A percentile compares a stretch with the other conserved stretches of the same genome.
Conservation (phyloP, 2,888 invertebrate species). For the Agrotis exclamationis region DNA sequence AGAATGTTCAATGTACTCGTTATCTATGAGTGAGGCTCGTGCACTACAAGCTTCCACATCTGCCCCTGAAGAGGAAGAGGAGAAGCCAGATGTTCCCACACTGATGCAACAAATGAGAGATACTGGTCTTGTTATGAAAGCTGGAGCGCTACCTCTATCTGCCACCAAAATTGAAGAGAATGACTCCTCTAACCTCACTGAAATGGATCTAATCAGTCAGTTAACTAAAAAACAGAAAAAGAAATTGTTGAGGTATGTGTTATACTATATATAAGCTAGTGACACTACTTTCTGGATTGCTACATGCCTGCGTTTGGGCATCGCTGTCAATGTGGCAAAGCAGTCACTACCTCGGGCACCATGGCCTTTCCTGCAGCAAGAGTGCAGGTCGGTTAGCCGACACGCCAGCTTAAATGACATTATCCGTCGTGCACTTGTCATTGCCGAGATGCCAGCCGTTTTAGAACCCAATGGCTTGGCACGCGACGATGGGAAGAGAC, state of each 20-base stretch:
- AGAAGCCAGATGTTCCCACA: slow-evolving; percentile 92
- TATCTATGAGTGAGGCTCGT: slow-evolving; percentile 95
- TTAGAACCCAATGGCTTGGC: no score
- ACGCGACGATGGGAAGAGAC: no score
- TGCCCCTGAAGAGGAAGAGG: slow-evolving; percentile 93
- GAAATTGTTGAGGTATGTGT: slow-evolving; percentile 95
- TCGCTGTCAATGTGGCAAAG: no score
- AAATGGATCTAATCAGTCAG: slow-evolving; percentile 95
- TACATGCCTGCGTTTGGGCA: no score
- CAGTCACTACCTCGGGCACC: no score
- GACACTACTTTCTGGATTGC: no score
- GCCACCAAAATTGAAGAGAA: slow-evolving; percentile 91
- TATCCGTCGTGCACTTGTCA: no score
- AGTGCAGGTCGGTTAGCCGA: no score
- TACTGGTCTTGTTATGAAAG: slow-evolving; percentile 97
- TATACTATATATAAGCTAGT: background rate
- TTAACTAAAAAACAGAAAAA: slow-evolving; percentile 97
- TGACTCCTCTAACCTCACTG: slow-evolving; percentile 92
- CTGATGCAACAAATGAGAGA: slow-evolving; percentile 98
- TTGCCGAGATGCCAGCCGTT: no score
- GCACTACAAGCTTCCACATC: slow-evolving; percentile 93
- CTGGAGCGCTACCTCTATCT: slow-evolving; percentile 92
- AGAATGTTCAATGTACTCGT: slow-evolving; percentile 98
- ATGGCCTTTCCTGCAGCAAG: no score
- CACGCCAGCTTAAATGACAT: no score